These are phyloP conservation scores for Brachyalestes nurse DNA, from an alignment of 2,797 vertebrate species.

Conservation along the genomic window DNA sequence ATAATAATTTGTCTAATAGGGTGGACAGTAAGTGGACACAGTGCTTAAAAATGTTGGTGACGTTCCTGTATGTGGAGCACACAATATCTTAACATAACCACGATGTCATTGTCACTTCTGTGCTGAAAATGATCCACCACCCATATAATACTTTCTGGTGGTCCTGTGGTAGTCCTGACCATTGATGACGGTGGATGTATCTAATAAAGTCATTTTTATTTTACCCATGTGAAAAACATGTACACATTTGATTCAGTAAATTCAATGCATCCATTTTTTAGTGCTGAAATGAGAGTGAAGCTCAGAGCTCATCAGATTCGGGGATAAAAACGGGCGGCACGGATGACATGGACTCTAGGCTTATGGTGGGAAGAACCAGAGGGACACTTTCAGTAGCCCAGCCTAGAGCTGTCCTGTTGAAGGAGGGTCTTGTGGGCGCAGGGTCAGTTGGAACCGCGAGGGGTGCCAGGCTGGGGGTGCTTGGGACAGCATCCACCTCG, in stretches of 20 bases:
- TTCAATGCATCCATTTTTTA: slow-evolving; percentile 43
- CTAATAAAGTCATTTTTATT: not conserved
- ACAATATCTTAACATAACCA: too few species aligned
- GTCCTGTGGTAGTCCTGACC: too few species aligned
- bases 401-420: slow-evolving; percentile 92
- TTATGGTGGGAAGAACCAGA: slow-evolving; percentile 71
- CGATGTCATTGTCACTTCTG: too few species aligned
- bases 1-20: too few species aligned
- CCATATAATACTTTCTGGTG: too few species aligned
- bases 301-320: slow-evolving; percentile 95
- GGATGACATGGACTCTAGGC: slow-evolving; percentile 69
- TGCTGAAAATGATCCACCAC: too few species aligned
- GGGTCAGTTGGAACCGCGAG: slow-evolving; percentile 77
- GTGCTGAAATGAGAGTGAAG: not conserved
- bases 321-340: slow-evolving; percentile 70
- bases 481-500: slow-evolving; percentile 78
- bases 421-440: slow-evolving; percentile 83
- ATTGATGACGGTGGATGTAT: too few species aligned
- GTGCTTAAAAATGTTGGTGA: too few species aligned
- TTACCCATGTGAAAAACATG: not conserved
- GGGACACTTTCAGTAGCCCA: slow-evolving; percentile 82
- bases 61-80: too few species aligned
- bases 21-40: too few species aligned
- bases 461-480: slow-evolving; percentile 73
- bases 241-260: not conserved